Evolutionary conservation across 2,797 vertebrate genomes (phyloP).

Genomic region (Muraenolepis orangiensis): DNA sequence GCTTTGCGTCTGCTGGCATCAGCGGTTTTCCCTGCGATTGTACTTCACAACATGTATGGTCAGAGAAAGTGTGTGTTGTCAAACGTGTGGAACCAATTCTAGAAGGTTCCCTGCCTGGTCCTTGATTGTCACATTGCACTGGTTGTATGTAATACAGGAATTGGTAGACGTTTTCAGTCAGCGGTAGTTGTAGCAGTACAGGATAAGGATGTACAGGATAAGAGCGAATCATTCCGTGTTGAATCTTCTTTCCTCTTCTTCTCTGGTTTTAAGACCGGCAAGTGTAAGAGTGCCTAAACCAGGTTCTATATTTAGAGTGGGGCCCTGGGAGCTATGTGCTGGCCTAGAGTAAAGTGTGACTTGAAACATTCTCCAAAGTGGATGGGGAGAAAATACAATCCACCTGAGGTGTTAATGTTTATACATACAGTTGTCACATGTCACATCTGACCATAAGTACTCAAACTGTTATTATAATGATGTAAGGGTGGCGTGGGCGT

Average conservation of each 20-base stretch:
- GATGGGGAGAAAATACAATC: slow-evolving; percentile 65
- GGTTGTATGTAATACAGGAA: neutral
- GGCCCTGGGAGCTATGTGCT: slow-evolving; percentile 84
- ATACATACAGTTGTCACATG: slow-evolving; percentile 35
- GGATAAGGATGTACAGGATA: no score
- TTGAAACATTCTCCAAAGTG: slow-evolving; percentile 67
- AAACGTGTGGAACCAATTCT: slow-evolving; percentile 39
- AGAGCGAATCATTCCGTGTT: neutral
- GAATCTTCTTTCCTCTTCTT: neutral
- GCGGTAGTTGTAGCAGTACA: neutral
- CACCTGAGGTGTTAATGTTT: slow-evolving; percentile 55
- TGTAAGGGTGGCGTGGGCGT: slow-evolving; percentile 48
- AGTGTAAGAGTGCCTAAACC: slow-evolving; percentile 51
- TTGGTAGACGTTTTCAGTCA: neutral
- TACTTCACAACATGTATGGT: slow-evolving; percentile 64
- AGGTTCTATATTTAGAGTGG: slow-evolving; percentile 92
- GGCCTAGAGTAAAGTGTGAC: slow-evolving; percentile 71
- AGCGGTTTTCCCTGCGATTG: slow-evolving; percentile 77
- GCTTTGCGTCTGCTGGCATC: slow-evolving; percentile 76
- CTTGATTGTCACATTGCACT: neutral
- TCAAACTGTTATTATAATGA: neutral
- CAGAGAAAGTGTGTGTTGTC: slow-evolving; percentile 50
- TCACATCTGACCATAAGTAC: neutral
- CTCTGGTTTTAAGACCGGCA: slow-evolving; percentile 48
- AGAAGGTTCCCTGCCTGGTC: slow-evolving; percentile 44